Conservation (phyloP, 2,797 vertebrate species). For the Tragopan temminckii region DNA sequence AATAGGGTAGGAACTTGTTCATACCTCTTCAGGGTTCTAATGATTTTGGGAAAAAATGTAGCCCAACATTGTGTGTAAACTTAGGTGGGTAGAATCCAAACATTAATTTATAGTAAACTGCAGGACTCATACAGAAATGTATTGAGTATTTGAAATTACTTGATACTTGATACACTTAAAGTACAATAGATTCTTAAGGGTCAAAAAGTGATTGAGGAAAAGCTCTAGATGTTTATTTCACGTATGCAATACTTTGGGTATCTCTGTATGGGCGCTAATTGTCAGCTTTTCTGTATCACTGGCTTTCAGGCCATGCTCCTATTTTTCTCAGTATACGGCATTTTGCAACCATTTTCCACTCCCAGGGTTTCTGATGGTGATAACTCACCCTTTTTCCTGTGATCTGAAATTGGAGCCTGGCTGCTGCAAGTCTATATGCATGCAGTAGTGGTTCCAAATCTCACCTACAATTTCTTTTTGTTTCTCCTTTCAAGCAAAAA, state of each 20-base stretch:
- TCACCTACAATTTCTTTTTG: slow-evolving; percentile 50
- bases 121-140: neutral
- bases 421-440: neutral
- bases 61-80: neutral
- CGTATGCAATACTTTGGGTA: neutral
- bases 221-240: neutral
- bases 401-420: neutral
- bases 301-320: neutral
- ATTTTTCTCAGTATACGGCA: neutral
- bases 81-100: neutral
- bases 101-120: neutral
- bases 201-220: neutral
- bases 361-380: neutral
- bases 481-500: slow-evolving; percentile 83
- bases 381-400: neutral
- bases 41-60: neutral
- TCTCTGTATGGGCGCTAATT: neutral
- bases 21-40: neutral
- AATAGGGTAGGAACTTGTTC: neutral
- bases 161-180: neutral
- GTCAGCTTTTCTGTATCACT: neutral
- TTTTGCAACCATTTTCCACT: neutral
- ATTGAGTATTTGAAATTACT: neutral
- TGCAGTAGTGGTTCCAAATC: neutral
- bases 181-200: neutral